phyloP scores from a whole-genome alignment of 2,113 vertebrate genomes.

The Chloropsis cyanopogon region DNA sequence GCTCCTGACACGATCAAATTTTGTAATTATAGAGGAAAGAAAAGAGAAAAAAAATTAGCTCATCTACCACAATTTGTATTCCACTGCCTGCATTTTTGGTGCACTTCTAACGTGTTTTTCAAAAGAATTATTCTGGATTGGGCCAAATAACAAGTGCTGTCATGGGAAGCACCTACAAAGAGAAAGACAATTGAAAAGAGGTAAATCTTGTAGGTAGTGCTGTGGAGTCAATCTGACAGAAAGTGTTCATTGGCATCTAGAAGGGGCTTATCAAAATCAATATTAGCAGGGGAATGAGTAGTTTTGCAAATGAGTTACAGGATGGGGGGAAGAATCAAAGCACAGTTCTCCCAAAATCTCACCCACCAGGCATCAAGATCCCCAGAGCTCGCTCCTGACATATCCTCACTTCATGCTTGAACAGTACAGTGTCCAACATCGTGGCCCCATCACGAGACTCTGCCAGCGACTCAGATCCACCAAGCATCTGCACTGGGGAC shows the following conservation, averaged over 20 bases:
- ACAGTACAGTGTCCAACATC: background rate
- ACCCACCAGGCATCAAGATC: background rate
- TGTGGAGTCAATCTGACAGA: background rate
- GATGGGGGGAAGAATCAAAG: background rate
- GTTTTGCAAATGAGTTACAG: background rate
- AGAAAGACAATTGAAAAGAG: background rate
- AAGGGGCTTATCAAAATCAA: background rate
- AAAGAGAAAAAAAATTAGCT: background rate
- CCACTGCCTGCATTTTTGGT: background rate
- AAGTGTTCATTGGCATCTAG: background rate
- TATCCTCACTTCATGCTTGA: background rate
- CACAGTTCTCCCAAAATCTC: background rate
- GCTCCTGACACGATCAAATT: background rate
- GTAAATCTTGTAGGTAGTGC: background rate
- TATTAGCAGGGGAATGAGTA: background rate
- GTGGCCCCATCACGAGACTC: background rate
- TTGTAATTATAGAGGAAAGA: background rate
- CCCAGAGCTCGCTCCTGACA: background rate
- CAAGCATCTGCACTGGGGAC: background rate
- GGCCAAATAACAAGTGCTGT: background rate
- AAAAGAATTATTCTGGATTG: background rate
- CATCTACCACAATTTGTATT: background rate
- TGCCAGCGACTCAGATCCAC: background rate
- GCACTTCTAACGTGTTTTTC: background rate
- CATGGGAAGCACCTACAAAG: background rate